These are phyloP conservation scores for Phocoena sinus DNA, from an alignment of 2,113 vertebrate genomes.

Conservation along the genomic window DNA sequence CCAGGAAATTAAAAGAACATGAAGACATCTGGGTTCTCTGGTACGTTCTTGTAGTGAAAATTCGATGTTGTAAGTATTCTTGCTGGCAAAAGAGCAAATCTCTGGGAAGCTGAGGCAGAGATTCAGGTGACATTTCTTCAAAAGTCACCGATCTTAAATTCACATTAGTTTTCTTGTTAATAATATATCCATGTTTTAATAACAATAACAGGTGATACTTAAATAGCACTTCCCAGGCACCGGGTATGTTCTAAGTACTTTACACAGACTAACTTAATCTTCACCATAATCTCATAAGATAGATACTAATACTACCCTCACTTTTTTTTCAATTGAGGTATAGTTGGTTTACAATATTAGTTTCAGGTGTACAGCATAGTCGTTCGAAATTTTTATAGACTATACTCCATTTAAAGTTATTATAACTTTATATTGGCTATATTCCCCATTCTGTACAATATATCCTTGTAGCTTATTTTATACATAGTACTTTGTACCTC, in stretches of 20 bases:
- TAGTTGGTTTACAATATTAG: neutral
- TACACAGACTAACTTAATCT: neutral
- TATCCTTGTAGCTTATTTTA: neutral
- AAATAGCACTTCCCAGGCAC: neutral
- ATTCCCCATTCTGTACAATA: neutral
- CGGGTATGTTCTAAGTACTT: neutral
- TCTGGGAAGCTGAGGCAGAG: neutral
- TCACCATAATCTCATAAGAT: neutral
- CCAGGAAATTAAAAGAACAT: neutral
- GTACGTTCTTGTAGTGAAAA: neutral
- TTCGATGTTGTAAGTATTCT: neutral
- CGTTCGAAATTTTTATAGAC: neutral
- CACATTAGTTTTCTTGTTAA: neutral
- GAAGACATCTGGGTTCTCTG: neutral
- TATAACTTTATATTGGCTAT: neutral
- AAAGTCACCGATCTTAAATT: neutral
- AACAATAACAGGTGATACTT: neutral
- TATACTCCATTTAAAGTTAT: neutral
- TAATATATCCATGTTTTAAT: conserved; percentile 10
- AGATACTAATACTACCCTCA: neutral
- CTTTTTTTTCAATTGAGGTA: neutral
- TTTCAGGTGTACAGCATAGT: neutral
- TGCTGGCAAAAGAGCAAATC: neutral
- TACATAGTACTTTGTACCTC: neutral
- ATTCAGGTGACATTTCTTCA: conserved; percentile 1